phyloP scores from a whole-genome alignment of 2,888 invertebrate species.

The Clepsis dumicolana region DNA sequence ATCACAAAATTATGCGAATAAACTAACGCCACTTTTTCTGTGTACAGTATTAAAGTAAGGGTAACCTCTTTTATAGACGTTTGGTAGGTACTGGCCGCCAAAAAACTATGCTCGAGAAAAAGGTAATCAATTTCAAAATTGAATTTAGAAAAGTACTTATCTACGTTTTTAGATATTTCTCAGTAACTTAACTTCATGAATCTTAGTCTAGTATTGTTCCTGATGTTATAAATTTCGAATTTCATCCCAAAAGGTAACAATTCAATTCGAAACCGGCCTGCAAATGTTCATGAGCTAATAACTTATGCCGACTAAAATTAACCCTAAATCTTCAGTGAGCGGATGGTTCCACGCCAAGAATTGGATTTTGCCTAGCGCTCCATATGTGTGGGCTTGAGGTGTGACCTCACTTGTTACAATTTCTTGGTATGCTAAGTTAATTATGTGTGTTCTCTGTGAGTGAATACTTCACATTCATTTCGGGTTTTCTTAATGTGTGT shows the following conservation, averaged over 20 bases:
- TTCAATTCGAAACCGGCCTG: constrained; percentile 74
- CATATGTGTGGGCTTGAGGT: constrained; percentile 45
- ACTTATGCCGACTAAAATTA: constrained; percentile 78
- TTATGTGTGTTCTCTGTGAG: not conserved
- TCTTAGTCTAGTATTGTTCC: constrained; percentile 1
- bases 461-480: not conserved
- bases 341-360: constrained; percentile 77
- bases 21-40: too few species aligned
- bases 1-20: too few species aligned
- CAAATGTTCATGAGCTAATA: constrained; percentile 82
- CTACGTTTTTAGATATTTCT: not conserved
- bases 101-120: too few species aligned
- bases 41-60: too few species aligned
- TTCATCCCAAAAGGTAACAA: constrained; percentile 67
- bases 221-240: constrained; percentile 62
- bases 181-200: not conserved
- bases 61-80: too few species aligned
- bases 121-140: too few species aligned
- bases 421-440: not conserved
- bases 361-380: constrained; percentile 74
- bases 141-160: too few species aligned
- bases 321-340: constrained; percentile 77
- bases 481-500: too few species aligned
- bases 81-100: too few species aligned
- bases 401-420: constrained; percentile 25